Evolutionary conservation across 2,888 invertebrate species (phyloP).

Genomic region (Periphyllus acericola): DNA sequence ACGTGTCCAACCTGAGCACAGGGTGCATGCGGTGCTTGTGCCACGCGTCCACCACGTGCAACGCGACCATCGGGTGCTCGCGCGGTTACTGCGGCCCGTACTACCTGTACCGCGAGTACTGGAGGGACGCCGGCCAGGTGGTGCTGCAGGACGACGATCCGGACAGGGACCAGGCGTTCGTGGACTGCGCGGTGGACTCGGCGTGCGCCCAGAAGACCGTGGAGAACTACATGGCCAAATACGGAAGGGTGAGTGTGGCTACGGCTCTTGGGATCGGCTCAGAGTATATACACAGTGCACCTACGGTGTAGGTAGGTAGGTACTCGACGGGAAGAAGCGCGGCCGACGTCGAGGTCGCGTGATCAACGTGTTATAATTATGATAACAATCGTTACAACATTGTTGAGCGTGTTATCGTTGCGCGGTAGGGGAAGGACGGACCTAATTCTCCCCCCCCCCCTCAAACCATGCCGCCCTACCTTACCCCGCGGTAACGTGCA

Average conservation of each 20-base stretch:
- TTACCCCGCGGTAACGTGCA: too few relatives aligned
- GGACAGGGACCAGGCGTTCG: constrained; percentile 72
- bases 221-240: constrained; percentile 72
- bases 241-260: constrained; percentile 70
- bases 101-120: constrained; percentile 74
- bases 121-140: constrained; percentile 73
- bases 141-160: constrained; percentile 73
- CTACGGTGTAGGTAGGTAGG: too few relatives aligned
- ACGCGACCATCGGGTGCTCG: constrained; percentile 70
- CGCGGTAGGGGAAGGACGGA: too few relatives aligned
- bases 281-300: too few relatives aligned
- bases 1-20: constrained; percentile 70
- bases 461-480: too few relatives aligned
- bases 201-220: constrained; percentile 73
- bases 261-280: too few relatives aligned
- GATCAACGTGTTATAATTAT: too few relatives aligned
- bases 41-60: constrained; percentile 72
- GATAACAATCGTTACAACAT: too few relatives aligned
- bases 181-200: constrained; percentile 73
- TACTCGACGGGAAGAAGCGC: too few relatives aligned
- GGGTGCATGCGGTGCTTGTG: constrained; percentile 73
- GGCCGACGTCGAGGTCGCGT: too few relatives aligned
- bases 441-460: too few relatives aligned
- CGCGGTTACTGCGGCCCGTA: constrained; percentile 75
- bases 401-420: too few relatives aligned